Conservation (phyloP, 2,888 invertebrate species). For the Plemyria rubiginata region DNA sequence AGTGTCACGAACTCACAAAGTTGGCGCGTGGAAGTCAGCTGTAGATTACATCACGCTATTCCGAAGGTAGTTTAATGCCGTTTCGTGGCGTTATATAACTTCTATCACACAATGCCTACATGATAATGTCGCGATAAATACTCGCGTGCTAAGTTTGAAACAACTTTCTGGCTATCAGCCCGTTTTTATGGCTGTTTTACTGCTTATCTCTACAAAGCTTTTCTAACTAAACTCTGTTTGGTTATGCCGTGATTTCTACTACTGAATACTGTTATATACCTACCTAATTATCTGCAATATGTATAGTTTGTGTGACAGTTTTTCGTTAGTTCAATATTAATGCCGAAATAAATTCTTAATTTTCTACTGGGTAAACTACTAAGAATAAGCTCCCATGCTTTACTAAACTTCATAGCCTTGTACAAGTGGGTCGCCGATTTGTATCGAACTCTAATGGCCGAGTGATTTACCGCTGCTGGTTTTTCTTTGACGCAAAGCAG, state of each 20-base stretch:
- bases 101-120: constrained; percentile 58
- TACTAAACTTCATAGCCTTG: constrained; percentile 21
- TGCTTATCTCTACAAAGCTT: constrained; percentile 26
- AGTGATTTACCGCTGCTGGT: constrained; percentile 12
- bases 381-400: constrained; percentile 10
- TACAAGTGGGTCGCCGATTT: constrained; percentile 25
- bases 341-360: not conserved
- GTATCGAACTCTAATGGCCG: constrained; percentile 21
- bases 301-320: constrained; percentile 7
- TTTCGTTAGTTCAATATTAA: constrained; percentile 3
- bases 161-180: constrained; percentile 39
- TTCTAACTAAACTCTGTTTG: constrained; percentile 17
- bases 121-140: constrained; percentile 63
- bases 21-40: constrained; percentile 41
- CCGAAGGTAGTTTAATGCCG: constrained; percentile 55
- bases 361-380: constrained; percentile 3
- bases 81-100: constrained; percentile 65
- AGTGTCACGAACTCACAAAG: constrained; percentile 51
- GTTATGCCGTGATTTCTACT: constrained; percentile 14
- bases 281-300: constrained; percentile 12
- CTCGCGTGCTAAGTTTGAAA: constrained; percentile 51
- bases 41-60: constrained; percentile 68
- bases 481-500: constrained; percentile 42
- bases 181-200: constrained; percentile 29
- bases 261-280: not conserved